Conservation (phyloP, 2,888 invertebrate genomes). For the Sinodicranocentrus sp. region DNA sequence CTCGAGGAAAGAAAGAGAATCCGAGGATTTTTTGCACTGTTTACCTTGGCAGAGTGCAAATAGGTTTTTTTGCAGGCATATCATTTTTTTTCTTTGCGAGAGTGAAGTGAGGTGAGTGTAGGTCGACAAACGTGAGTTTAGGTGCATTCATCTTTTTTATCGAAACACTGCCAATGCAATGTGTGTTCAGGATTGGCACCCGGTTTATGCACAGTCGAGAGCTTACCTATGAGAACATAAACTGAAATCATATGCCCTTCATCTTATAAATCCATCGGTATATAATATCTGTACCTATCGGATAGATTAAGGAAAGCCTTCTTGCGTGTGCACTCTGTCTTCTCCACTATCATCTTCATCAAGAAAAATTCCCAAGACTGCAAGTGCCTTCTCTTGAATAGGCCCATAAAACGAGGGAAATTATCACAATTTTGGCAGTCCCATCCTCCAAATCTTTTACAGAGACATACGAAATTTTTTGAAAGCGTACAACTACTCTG, state of each 20-base stretch:
- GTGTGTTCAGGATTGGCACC: background rate
- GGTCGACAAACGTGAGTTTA: constrained; percentile 49
- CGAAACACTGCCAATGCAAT: constrained; percentile 19
- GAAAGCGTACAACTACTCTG: too few species aligned
- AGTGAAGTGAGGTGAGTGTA: constrained; percentile 39
- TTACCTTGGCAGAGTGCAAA: constrained; percentile 53
- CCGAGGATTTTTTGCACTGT: constrained; percentile 42
- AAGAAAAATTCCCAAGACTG: too few species aligned
- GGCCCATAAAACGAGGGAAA: background rate
- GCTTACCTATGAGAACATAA: background rate
- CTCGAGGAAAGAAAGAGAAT: constrained; percentile 35
- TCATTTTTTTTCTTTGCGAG: constrained; percentile 15
- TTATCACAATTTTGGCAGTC: constrained; percentile 9
- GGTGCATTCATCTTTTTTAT: constrained; percentile 32
- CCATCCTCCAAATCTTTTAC: background rate
- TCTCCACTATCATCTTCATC: too few species aligned
- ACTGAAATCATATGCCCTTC: too few species aligned
- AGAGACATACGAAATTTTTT: too few species aligned
- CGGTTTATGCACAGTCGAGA: too few species aligned
- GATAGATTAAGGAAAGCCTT: too few species aligned
- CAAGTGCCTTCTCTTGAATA: background rate
- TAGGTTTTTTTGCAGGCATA: constrained; percentile 14
- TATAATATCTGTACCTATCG: too few species aligned
- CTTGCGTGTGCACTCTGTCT: constrained; percentile 1
- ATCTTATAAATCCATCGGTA: too few species aligned